Evolutionary conservation across 2,888 invertebrate species (phyloP).

Genomic region (Epiblema foenella): DNA sequence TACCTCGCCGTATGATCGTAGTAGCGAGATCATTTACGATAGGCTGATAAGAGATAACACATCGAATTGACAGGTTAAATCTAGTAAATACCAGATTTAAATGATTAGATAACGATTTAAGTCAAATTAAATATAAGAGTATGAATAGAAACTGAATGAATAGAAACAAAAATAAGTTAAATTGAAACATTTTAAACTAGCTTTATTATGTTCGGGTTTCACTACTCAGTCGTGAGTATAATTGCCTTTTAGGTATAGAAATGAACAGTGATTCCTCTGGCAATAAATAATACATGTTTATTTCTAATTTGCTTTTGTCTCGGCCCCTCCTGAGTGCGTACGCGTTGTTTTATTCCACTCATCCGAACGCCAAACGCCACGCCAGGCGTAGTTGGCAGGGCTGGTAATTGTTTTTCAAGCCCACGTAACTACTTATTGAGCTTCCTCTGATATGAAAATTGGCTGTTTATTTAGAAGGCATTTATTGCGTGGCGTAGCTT

Average conservation of each 20-base stretch:
- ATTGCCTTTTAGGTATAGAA: neutral
- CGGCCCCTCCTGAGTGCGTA: conserved; percentile 10
- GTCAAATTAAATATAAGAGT: neutral
- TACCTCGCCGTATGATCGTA: conserved; percentile 22
- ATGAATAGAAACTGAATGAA: too few species aligned
- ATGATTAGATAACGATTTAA: conserved; percentile 33
- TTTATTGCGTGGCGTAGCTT: neutral
- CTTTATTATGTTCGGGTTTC: too few species aligned
- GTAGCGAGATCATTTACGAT: conserved; percentile 23
- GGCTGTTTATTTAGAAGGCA: conserved; percentile 5
- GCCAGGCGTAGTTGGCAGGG: conserved; percentile 41
- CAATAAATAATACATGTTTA: conserved; percentile 36
- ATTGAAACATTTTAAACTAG: too few species aligned
- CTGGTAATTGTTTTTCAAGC: conserved; percentile 35
- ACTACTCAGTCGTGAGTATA: too few species aligned
- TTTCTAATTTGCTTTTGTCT: conserved; percentile 37
- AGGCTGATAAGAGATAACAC: conserved; percentile 14
- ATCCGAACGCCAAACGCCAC: conserved; percentile 22
- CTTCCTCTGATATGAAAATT: conserved; percentile 21
- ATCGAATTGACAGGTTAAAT: conserved; percentile 18
- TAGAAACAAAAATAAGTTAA: too few species aligned
- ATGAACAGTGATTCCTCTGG: conserved; percentile 7
- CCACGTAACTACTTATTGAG: conserved; percentile 24
- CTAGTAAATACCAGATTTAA: conserved; percentile 17
- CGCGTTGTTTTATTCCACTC: conserved; percentile 31